Percentiles rank a stretch among this genome's conserved stretches.
Conservation (phyloP, 2,113 vertebrate species). For the Octodon degus region DNA sequence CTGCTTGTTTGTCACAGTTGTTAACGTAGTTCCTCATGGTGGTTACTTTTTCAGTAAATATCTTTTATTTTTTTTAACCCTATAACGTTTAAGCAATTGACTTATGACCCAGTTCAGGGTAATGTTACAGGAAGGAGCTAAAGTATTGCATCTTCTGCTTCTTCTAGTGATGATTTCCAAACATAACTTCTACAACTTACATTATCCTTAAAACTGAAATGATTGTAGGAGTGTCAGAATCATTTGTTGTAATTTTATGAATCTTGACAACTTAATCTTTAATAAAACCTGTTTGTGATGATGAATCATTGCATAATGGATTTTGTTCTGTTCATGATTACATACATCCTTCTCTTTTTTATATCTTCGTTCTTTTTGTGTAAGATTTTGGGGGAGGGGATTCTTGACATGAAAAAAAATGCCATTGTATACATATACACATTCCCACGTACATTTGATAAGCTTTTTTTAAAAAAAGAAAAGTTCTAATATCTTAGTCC, state of each 20-base stretch:
- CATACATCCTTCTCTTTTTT: background rate
- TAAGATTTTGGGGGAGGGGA: background rate
- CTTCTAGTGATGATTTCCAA: slow-evolving; percentile 55
- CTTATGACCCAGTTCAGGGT: slow-evolving; percentile 31
- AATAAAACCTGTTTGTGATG: slow-evolving; percentile 27
- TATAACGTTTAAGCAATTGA: background rate
- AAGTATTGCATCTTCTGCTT: background rate
- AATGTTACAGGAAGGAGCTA: slow-evolving; percentile 51
- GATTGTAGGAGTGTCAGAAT: slow-evolving; percentile 34
- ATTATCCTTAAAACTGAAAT: slow-evolving; percentile 57
- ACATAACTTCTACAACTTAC: background rate
- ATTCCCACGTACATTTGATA: background rate
- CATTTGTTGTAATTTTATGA: slow-evolving; percentile 53
- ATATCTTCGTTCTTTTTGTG: slow-evolving; percentile 1
- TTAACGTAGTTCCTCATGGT: background rate
- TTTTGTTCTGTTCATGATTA: slow-evolving; percentile 44
- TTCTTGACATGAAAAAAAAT: slow-evolving; percentile 33
- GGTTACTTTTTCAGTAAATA: slow-evolving; percentile 36
- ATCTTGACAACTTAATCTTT: slow-evolving; percentile 48
- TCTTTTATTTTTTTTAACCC: slow-evolving; percentile 19
- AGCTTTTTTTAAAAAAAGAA: slow-evolving; percentile 37
- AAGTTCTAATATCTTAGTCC: background rate
- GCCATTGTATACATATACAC: background rate
- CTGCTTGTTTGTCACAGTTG: background rate
- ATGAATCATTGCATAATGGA: slow-evolving; percentile 51